Evolutionary conservation across 2,113 vertebrate species (phyloP), one percentile per base, ranked within the genome.

Genomic region (Indri indri): DNA sequence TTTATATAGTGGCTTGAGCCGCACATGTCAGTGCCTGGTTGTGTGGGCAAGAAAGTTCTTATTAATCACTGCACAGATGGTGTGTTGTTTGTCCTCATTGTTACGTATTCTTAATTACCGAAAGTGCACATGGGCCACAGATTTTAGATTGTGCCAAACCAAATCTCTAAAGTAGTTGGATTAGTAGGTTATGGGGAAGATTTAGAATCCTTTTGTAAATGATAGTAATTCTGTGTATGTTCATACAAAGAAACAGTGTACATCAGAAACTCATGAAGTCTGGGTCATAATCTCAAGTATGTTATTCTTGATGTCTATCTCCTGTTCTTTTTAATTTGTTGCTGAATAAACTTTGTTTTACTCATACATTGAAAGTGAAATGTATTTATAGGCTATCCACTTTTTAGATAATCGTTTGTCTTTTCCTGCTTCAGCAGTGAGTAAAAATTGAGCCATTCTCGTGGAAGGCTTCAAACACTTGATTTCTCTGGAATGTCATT

Each of bases 101-200:
- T 95, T 73, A 65, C 74, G 87, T 88, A 83, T 47, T 93, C 76
- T 76, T 96, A 94, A 96, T 96, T 95, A 91, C 59, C 32, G 2
- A 32, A 93, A 85, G 66, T 73, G 17, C 74, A 76, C 82, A n/a
- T 22, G 52, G 80, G 30, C 88, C 45, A 27, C 30, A 86, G 73
- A 61, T 27, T 65, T 3, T 25, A 17, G 71, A 61, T 54, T 17
- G 8, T 71, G 89, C 83, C 91, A 94, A 79, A 89, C 68, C 79
- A 89, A 42, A 80, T 92, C 93, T 96, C 61, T 54, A 50, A 68
- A 93, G 87, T 57, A 59, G 68, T 79, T 71, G 63, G 45, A 93
- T 93, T 93, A 70, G 66, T 95, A 80, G 89, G 27, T 66, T 61
- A 42, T 63, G 97, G 77, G 86, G 79, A 74, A 84, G 87, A 79